phyloP scores from a whole-genome alignment of 2,113 vertebrate species.

The Ovis aries region ARS-UI_Ramb_v3.0 NC_056071.1:45067001-45067500 shows the following conservation, averaged over 20 bases:
- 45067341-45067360: background rate
- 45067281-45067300: conserved; percentile 13
- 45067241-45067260: background rate
- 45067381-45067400: conserved; percentile 12
- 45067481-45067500: background rate
- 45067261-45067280: background rate
- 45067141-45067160: background rate
- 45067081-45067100: background rate
- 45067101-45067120: background rate
- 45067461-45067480: background rate
- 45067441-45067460: background rate
- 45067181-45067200: background rate
- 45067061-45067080: background rate
- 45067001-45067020: background rate
- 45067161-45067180: background rate
- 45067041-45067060: background rate
- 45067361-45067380: background rate
- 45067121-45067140: background rate
- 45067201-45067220: background rate
- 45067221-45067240: background rate
- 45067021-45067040: background rate
- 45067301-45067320: background rate
- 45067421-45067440: background rate
- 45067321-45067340: background rate
- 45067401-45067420: background rate